These are phyloP conservation scores for Drosophila leontia DNA, from an alignment of 1,140 invertebrate genomes.

Conservation along the genomic window DNA sequence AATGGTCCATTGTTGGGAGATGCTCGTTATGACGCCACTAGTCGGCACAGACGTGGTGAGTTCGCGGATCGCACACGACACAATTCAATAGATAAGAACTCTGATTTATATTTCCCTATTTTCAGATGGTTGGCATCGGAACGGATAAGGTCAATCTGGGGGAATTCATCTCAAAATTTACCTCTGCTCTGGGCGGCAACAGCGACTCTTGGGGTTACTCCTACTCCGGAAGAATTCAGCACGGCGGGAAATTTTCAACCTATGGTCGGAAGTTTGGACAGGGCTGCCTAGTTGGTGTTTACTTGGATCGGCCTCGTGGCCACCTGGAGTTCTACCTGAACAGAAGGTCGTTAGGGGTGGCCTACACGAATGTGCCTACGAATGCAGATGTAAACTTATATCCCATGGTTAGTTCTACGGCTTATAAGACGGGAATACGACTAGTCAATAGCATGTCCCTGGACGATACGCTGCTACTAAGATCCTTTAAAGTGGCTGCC, in stretches of 20 bases:
- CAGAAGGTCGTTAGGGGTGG: slow-evolving; percentile 82
- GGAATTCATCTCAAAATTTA: slow-evolving; percentile 87
- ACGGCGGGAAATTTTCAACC: slow-evolving; percentile 86
- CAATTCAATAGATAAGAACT: slow-evolving; percentile 22
- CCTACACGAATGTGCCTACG: slow-evolving; percentile 73
- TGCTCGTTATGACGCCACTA: slow-evolving; percentile 89
- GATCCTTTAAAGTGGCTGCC: slow-evolving; percentile 56
- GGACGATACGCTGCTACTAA: slow-evolving; percentile 60
- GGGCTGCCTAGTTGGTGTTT: slow-evolving; percentile 88
- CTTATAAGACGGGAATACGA: slow-evolving; percentile 89
- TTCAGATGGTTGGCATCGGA: slow-evolving; percentile 92
- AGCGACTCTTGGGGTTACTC: slow-evolving; percentile 92
- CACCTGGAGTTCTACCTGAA: slow-evolving; percentile 91
- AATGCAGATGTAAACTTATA: slow-evolving; percentile 86
- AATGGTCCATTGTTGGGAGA: slow-evolving; percentile 92
- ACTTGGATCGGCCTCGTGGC: slow-evolving; percentile 90
- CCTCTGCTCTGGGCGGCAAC: slow-evolving; percentile 89
- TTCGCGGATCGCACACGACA: slow-evolving; percentile 17
- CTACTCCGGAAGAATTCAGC: slow-evolving; percentile 89
- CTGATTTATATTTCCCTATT: slow-evolving; percentile 25
- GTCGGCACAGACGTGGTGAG: slow-evolving; percentile 93
- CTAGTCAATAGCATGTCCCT: slow-evolving; percentile 87
- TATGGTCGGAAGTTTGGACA: slow-evolving; percentile 87
- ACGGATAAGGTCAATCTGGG: slow-evolving; percentile 88
- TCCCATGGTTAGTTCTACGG: slow-evolving; percentile 91